Conservation (phyloP, 2,888 invertebrate genomes). For the Pogonocherus hispidulus region DNA sequence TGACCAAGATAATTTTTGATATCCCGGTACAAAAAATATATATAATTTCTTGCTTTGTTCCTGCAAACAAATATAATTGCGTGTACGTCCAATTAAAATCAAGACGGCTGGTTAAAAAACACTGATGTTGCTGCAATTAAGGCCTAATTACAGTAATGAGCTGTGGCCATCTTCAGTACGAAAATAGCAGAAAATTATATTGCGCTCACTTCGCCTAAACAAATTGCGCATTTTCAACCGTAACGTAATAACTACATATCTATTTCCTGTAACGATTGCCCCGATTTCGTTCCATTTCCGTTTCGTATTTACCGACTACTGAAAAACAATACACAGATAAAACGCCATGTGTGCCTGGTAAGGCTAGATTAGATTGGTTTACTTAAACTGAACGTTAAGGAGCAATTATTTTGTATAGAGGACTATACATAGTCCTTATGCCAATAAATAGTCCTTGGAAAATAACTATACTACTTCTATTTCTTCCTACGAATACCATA, state of each 20-base stretch:
- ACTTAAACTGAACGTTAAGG: too few relatives aligned
- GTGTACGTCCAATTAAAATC: background rate
- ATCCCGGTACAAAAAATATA: too few relatives aligned
- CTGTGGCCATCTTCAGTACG: background rate
- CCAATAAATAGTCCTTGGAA: too few relatives aligned
- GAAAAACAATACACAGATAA: background rate
- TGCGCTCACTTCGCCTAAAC: conserved; percentile 8
- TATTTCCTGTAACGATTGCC: conserved; percentile 32
- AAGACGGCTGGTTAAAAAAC: background rate
- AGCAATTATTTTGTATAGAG: too few relatives aligned
- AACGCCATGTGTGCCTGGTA: too few relatives aligned
- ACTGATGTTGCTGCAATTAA: background rate
- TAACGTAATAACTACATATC: conserved; percentile 24
- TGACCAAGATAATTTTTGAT: too few relatives aligned
- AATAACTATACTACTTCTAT: too few relatives aligned
- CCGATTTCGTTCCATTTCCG: conserved; percentile 11
- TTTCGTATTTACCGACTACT: background rate
- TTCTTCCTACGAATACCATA: too few relatives aligned
- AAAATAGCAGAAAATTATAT: background rate
- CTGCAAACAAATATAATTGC: background rate
- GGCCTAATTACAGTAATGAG: background rate
- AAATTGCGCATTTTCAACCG: conserved; percentile 13
- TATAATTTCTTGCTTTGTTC: background rate
- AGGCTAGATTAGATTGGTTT: too few relatives aligned
- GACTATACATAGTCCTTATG: too few relatives aligned